Base-by-base conservation (phyloP, 2,888 invertebrate species). In the Corbicula japonica region DNA sequence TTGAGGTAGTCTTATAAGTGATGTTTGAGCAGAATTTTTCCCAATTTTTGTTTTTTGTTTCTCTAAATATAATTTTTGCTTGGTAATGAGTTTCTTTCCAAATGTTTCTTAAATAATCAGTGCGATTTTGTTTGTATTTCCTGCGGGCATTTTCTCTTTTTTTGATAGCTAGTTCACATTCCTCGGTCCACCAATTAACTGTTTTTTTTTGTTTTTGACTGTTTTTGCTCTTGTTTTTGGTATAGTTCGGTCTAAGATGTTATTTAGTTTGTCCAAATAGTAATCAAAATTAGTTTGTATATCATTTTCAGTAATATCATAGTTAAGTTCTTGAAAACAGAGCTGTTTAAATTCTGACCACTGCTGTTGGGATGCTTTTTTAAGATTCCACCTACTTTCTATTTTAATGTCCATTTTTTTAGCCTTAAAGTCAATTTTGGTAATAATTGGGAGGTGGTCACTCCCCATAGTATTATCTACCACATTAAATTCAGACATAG, bases 141-240 rank as follows among this genome's bases (percentile, higher is more conserved):
- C 21, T 34, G 2, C 60, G 15, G 8, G 21, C 2, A 21, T 60
- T 34, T 60, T 35, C 60, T 18, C 60, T 38, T 3, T 6, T n/a
- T 48, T 48, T 12, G 5, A n/a, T 23, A n/a, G 48, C 48, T n/a
- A n/a, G 12, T 18, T 18, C 21, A 5, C 48, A 48, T 48, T 12
- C 12, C 21, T 48, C 48, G n/a, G 8, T 48, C n/a, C 48, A 48
- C 48, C 48, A 48, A 48, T 48, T 48, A n/a, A n/a, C 6, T 6
- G 6, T 48, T 5, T 48, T 48, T 48, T 48, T n/a, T 35, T 60
- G 35, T 34, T 12, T 35, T 60, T 60, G 4, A 23, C 1, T 1
- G 38, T 34, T 60, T 60, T 60, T 2, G 30, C 3, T 32, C 21
- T 60, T 15, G 38, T 21, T 60, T 60, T 60, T 3, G 60, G 60